Percentiles rank a stretch among this genome's conserved stretches.
Evolutionary conservation across 2,797 vertebrate genomes (phyloP).

Genomic region (Acrocephalus scirpaceus): DNA sequence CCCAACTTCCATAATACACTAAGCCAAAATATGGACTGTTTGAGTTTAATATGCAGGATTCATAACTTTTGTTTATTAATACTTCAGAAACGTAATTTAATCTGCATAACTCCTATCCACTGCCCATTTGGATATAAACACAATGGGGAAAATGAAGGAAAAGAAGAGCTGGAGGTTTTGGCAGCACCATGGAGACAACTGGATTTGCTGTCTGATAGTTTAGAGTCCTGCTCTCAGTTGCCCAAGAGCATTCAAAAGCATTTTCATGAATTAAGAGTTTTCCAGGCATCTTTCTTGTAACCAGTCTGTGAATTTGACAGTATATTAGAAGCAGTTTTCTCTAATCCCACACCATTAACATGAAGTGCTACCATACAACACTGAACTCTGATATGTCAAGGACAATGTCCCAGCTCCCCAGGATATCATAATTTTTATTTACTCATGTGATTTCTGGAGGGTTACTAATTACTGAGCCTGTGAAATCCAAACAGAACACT

Average conservation of each 20-base stretch:
- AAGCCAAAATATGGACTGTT: neutral
- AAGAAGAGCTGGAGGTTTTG: constrained; percentile 6
- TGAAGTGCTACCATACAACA: neutral
- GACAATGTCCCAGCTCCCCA: neutral
- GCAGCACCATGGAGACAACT: neutral
- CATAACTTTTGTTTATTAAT: neutral
- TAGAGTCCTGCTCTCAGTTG: neutral
- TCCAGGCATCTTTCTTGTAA: neutral
- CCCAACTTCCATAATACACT: neutral
- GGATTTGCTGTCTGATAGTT: neutral
- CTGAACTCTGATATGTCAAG: neutral
- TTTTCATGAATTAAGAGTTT: neutral
- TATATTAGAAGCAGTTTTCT: neutral
- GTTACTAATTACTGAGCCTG: neutral
- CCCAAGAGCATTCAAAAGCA: neutral
- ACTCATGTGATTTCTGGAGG: neutral
- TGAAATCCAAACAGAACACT: neutral
- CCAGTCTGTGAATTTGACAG: neutral
- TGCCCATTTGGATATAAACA: neutral
- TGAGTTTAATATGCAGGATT: neutral
- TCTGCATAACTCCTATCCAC: neutral
- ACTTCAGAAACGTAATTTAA: neutral
- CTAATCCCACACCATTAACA: neutral
- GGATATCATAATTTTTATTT: neutral
- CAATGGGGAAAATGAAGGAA: neutral